Conservation (phyloP, 2,888 invertebrate species). For the Tetropium fuscum region DNA sequence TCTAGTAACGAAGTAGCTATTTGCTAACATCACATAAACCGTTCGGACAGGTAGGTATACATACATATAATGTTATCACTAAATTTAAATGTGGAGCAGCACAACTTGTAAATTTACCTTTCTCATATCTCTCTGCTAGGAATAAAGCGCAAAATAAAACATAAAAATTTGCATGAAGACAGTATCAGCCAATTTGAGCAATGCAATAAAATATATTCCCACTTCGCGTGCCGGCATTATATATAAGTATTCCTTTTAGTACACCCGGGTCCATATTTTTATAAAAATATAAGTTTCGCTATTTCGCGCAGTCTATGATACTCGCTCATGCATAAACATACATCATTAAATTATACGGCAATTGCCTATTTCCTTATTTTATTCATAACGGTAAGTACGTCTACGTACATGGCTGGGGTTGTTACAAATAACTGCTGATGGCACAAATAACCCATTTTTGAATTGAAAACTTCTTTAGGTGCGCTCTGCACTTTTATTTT, state of each 20-base stretch:
- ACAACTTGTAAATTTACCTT: conserved; percentile 15
- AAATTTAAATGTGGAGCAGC: background rate
- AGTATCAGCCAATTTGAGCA: conserved; percentile 22
- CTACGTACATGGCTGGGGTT: too few relatives aligned
- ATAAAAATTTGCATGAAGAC: conserved; percentile 22
- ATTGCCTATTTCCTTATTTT: too few relatives aligned
- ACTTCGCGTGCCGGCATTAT: conserved; percentile 13
- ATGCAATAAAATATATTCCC: conserved; percentile 20
- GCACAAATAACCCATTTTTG: too few relatives aligned
- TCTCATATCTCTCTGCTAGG: conserved; percentile 4
- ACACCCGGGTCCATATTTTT: conserved; percentile 13
- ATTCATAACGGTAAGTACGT: too few relatives aligned
- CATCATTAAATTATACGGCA: background rate
- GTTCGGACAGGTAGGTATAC: too few relatives aligned
- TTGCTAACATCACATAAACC: too few relatives aligned
- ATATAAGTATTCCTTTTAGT: conserved; percentile 18
- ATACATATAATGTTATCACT: background rate
- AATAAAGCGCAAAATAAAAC: conserved; percentile 12
- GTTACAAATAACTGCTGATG: too few relatives aligned
- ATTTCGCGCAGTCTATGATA: background rate
- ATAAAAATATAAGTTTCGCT: conserved; percentile 11
- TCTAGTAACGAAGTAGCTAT: too few relatives aligned
- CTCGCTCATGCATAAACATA: background rate
- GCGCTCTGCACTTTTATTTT: too few relatives aligned
- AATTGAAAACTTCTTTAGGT: too few relatives aligned